phyloP scores from a whole-genome alignment of 2,888 invertebrate genomes.

The Tipula helvola region DNA sequence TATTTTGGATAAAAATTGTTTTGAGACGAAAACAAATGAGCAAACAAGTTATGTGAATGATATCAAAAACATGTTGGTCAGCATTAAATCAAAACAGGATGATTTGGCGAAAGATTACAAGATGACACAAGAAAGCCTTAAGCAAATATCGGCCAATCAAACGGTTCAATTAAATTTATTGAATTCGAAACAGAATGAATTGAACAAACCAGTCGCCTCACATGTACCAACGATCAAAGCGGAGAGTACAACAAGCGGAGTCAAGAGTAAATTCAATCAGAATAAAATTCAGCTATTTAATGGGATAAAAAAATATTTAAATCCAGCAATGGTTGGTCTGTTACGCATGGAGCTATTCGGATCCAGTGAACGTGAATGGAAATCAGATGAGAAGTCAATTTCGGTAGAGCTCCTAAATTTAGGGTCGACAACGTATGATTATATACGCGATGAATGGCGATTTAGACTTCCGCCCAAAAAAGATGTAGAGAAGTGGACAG shows the following conservation, averaged over 20 bases:
- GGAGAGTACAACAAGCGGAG: neutral
- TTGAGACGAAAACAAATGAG: neutral
- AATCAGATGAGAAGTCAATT: conserved; percentile 28
- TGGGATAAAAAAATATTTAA: conserved; percentile 31
- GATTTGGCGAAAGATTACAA: neutral
- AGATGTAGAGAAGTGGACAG: conserved; percentile 25
- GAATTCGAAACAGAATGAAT: neutral
- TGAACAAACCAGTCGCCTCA: neutral
- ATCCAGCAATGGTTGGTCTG: conserved; percentile 29
- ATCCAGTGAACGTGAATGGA: conserved; percentile 28
- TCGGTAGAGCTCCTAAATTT: conserved; percentile 27
- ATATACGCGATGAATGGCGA: conserved; percentile 32
- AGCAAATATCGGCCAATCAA: neutral
- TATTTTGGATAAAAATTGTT: neutral
- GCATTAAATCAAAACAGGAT: neutral
- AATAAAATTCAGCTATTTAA: conserved; percentile 26
- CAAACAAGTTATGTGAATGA: conserved; percentile 11
- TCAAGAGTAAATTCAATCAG: conserved; percentile 5
- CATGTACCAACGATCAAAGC: conserved; percentile 21
- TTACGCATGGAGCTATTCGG: conserved; percentile 35
- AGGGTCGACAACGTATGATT: conserved; percentile 27
- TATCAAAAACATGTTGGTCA: neutral
- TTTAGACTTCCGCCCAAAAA: conserved; percentile 29
- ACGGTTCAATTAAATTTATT: neutral
- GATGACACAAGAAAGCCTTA: neutral